These are phyloP conservation scores for Hephaestus fuliginosus DNA, from an alignment of 2,797 vertebrate species.

Conservation along the genomic window DNA sequence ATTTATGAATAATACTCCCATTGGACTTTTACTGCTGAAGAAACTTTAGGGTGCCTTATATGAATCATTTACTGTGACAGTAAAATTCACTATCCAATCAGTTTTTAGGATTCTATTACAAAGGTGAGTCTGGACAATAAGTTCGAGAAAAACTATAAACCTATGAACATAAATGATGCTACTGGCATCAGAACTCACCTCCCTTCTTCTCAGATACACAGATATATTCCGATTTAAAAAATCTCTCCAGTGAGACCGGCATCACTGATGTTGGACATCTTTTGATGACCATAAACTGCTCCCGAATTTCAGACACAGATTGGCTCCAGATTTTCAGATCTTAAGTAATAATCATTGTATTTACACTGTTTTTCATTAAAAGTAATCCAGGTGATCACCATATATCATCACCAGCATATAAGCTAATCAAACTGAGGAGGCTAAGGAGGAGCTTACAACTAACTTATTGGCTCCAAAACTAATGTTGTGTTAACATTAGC, in stretches of 20 bases:
- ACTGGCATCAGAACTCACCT: background rate
- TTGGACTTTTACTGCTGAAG: background rate
- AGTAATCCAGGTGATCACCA: background rate
- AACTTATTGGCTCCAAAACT: background rate
- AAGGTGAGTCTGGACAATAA: background rate
- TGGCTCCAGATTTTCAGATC: background rate
- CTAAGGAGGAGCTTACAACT: background rate
- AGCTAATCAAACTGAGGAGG: too few species aligned
- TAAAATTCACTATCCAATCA: background rate
- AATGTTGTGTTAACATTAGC: background rate
- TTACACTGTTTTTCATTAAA: background rate
- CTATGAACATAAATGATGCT: too few species aligned
- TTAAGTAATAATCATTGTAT: background rate
- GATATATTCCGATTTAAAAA: background rate
- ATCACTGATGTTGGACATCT: background rate
- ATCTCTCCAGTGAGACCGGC: background rate
- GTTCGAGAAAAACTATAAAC: background rate
- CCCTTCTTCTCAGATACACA: too few species aligned
- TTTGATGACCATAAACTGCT: background rate
- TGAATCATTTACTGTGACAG: background rate
- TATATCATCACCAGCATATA: too few species aligned
- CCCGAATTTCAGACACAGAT: background rate
- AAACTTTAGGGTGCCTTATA: background rate
- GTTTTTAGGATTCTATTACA: background rate
- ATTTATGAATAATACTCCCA: background rate